A percentile compares a stretch with the other conserved stretches of the same genome.
Evolutionary conservation across 2,797 vertebrate species (phyloP).

Genomic region (Hippoglossus hippoglossus): DNA sequence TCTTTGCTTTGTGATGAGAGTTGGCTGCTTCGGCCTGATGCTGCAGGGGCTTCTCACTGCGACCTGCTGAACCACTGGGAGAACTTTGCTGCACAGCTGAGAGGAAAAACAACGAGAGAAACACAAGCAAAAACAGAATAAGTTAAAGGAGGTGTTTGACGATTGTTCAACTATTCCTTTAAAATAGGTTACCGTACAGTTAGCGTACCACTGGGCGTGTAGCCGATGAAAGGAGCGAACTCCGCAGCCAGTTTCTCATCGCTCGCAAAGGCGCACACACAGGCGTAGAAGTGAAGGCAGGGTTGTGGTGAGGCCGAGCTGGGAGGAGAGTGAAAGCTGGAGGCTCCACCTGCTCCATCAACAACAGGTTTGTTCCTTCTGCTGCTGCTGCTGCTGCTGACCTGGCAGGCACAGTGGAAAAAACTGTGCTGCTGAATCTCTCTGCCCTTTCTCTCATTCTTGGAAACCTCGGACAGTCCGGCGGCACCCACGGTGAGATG

Average conservation of each 20-base stretch:
- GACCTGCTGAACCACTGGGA: constrained; percentile 3
- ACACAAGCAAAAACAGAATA: not conserved
- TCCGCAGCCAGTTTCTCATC: constrained; percentile 90
- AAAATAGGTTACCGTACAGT: not conserved
- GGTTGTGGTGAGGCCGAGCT: constrained; percentile 22
- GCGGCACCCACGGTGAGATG: constrained; percentile 85
- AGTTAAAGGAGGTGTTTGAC: no score
- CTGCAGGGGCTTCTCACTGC: constrained; percentile 57
- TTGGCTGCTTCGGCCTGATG: constrained; percentile 30
- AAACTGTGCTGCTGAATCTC: constrained; percentile 27
- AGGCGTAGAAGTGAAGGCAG: constrained; percentile 94
- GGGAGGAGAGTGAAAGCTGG: constrained; percentile 7
- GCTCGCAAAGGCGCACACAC: constrained; percentile 93
- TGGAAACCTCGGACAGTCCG: constrained; percentile 41
- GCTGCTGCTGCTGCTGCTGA: not conserved
- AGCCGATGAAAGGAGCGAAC: constrained; percentile 89
- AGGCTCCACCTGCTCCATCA: constrained; percentile 14
- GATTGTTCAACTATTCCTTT: not conserved
- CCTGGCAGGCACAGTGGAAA: constrained; percentile 78
- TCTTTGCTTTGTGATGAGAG: constrained; percentile 71
- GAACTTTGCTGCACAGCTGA: constrained; percentile 55
- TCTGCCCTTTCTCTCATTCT: constrained; percentile 57
- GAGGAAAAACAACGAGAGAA: not conserved
- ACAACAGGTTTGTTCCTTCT: constrained; percentile 31
- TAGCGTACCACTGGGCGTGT: constrained; percentile 79